phyloP scores from a whole-genome alignment of 2,888 invertebrate species.

The Meloe dianella region DNA sequence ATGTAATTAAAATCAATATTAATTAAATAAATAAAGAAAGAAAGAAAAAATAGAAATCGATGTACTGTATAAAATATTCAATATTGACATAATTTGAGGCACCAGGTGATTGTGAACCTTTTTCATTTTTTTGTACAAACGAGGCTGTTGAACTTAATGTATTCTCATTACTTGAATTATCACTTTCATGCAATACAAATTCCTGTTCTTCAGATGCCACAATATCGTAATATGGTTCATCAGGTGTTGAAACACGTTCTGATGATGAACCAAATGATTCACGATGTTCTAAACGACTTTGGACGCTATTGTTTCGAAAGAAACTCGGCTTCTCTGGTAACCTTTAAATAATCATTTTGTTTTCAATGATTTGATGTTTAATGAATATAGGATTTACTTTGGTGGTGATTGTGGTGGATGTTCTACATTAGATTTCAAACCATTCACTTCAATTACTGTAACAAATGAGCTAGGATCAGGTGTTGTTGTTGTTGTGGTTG shows the following conservation, averaged over 20 bases:
- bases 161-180: constrained; percentile 72
- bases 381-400: constrained; percentile 50
- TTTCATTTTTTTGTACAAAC: constrained; percentile 45
- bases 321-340: constrained; percentile 50
- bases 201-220: constrained; percentile 68
- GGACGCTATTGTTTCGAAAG: constrained; percentile 53
- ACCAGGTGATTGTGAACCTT: constrained; percentile 79
- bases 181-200: constrained; percentile 50
- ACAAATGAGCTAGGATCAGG: constrained; percentile 73
- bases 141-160: constrained; percentile 68
- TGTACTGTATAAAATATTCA: constrained; percentile 87
- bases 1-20: constrained; percentile 6
- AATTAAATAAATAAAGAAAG: neutral
- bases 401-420: constrained; percentile 52
- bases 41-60: constrained; percentile 37
- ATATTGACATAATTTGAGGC: constrained; percentile 91
- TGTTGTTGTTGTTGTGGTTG: constrained; percentile 45
- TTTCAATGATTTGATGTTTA: neutral
- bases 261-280: constrained; percentile 63
- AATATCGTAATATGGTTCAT: constrained; percentile 76
- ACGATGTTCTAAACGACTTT: constrained; percentile 49
- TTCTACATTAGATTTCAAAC: constrained; percentile 64
- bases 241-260: constrained; percentile 65
- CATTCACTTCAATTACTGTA: constrained; percentile 89
- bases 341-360: constrained; percentile 30